phyloP scores from a whole-genome alignment of 2,888 invertebrate species.

The Chaitophorus viminalis region DNA sequence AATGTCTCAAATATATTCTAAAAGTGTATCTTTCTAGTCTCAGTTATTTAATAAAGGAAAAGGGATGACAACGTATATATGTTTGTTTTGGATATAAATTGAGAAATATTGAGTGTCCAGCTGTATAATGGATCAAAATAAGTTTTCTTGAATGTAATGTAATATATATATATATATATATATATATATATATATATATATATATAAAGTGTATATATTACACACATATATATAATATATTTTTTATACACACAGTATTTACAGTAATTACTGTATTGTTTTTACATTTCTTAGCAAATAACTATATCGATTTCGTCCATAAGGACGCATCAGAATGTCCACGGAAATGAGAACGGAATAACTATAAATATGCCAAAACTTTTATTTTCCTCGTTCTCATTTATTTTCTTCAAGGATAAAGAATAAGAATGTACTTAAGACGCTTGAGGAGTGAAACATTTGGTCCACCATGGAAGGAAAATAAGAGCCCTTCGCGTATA shows the following conservation, averaged over 20 bases:
- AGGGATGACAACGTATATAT: not conserved
- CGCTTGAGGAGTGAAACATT: not conserved
- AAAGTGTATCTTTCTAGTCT: not conserved
- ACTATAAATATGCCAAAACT: conserved; percentile 18
- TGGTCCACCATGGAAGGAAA: not conserved
- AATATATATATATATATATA: not conserved
- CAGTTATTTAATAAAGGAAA: not conserved
- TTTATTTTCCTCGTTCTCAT: not conserved
- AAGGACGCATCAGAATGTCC: not conserved
- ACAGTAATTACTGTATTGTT: not conserved
- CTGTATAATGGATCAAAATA: not conserved
- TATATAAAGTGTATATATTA: too few relatives aligned
- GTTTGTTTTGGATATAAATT: not conserved
- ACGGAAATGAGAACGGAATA: not conserved
- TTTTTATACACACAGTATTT: too few relatives aligned
- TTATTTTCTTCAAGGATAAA: not conserved
- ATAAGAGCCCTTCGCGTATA: conserved; percentile 32
- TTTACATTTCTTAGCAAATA: not conserved
- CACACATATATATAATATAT: too few relatives aligned
- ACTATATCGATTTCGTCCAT: not conserved
- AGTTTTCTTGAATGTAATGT: not conserved
- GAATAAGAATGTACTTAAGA: conserved; percentile 28
- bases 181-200: too few relatives aligned
- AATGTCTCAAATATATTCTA: not conserved
- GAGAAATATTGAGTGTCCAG: conserved; percentile 12